Evolutionary conservation across 2,797 vertebrate species (phyloP).

Genomic region (Mormyrops attenuatus): DNA sequence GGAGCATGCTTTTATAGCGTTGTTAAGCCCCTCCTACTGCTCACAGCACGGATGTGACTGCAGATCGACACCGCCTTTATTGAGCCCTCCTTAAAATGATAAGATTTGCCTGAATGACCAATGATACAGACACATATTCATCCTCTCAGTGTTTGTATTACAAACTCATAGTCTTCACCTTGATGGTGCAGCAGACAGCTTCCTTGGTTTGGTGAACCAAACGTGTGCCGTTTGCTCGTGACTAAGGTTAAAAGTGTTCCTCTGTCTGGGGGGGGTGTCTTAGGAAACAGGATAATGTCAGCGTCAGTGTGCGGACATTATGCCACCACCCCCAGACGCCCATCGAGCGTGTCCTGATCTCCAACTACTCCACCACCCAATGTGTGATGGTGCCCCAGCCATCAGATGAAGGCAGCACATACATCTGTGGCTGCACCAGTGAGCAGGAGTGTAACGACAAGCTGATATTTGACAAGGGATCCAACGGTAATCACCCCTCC

Average conservation of each 20-base stretch:
- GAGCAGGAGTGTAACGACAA: slow-evolving; percentile 83
- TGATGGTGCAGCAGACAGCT: not conserved
- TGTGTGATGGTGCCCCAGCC: slow-evolving; percentile 72
- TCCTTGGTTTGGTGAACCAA: not conserved
- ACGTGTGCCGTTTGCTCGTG: not conserved
- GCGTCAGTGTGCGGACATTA: slow-evolving; percentile 69
- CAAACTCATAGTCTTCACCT: not conserved
- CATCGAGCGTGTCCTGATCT: slow-evolving; percentile 71
- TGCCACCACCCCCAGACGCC: slow-evolving; percentile 72
- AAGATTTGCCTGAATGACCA: not conserved
- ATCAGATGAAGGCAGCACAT: slow-evolving; percentile 53
- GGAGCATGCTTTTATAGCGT: not conserved
- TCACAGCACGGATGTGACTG: not conserved
- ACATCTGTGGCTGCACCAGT: slow-evolving; percentile 70
- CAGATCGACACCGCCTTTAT: not conserved
- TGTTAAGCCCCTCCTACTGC: not conserved
- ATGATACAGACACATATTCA: not conserved
- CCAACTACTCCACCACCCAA: slow-evolving; percentile 68
- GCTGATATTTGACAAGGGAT: slow-evolving; percentile 75
- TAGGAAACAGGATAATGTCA: slow-evolving; percentile 78
- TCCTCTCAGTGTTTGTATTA: not conserved
- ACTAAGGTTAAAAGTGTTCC: not conserved
- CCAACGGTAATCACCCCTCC: slow-evolving; percentile 57
- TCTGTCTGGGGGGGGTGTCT: not conserved
- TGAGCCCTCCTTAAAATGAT: not conserved